Evolutionary conservation across 2,888 invertebrate species (phyloP), one percentile per base, ranked within the genome.

Genomic region (Pasiphila rectangulata): DNA sequence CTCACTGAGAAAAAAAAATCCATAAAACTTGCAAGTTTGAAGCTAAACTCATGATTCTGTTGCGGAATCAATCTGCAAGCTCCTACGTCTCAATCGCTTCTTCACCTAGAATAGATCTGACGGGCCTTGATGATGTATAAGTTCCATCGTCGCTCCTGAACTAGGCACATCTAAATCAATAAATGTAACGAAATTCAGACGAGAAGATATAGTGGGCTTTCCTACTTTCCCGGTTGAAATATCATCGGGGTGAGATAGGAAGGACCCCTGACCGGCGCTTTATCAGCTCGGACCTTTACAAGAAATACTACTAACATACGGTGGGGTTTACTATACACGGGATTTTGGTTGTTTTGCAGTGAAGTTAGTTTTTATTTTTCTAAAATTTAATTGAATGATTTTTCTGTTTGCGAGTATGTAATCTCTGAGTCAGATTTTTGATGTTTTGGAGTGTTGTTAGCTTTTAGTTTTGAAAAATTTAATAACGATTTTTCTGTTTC

Each of bases 211-310:
- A 52, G 44, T 41, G 34, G 49, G 55, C 46, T 59, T 59, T 56
- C 46, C 59, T 51, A 43, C 63, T 64, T 67, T 46, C 49, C 54
- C 46, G 49, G 49, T 59, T 69, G 63, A 72, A 64, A 69, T 71
- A 69, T 69, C 63, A 61, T 54, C 48, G 51, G 52, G 54, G 47
- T 42, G 52, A 54, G 64, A 69, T 70, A 72, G 34, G 52, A 53
- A 58, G 49, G 63, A 68, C 69, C 72, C 59, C 54, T 67, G 70
- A 64, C 69, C 72, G 64, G 43, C 55, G 59, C 53, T 69, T 69
- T 69, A 72, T 71, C 71, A 63, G 62, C 56, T 62, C 29, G 54
- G 56, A 56, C 56, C 57, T 52, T 55, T 29, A 9, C 42, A 48
- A 10, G 34, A 43, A 27, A 39, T 13, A 27, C 17, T 4, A 16